Evolutionary conservation across 2,888 invertebrate species (phyloP), one percentile per base, ranked within the genome.

Genomic region (Ormyrus thymus): DNA sequence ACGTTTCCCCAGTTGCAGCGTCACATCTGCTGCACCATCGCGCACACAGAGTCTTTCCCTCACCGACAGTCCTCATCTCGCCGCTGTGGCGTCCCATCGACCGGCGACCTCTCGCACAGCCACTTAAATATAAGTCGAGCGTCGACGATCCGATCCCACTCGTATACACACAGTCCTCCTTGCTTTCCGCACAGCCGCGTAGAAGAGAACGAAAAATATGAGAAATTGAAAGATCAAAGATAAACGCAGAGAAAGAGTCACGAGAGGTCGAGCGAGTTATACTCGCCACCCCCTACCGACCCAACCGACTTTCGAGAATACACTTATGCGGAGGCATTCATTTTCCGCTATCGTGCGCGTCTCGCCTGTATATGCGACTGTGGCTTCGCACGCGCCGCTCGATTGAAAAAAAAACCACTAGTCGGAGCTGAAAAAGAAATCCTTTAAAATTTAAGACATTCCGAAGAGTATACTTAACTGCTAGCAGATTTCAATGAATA

Each of bases 171-270:
- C 51, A 58, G 13, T 53, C 48, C 9, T 46, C 7, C 62, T 58
- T 56, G 68, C 72, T 61, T 74, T 74, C 70, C 55, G 68, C 64
- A 64, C 50, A 69, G 13, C 13, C 70, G 62, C 70, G 71, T 45
- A 71, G 51, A 71, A 64, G 55, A 66, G 69, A 69, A 76, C 74
- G 78, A 82, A 84, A 86, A 85, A 84, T 85, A 86, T 85, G 86
- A 86, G 85, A 85, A 86, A 88, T 89, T 87, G 87, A 87, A 88
- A 88, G 88, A 87, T 88, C 85, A 81, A 72, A 85, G 87, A 87
- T 87, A 88, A 82, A 71, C 65, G 59, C 13, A 73, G 48, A 55
- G 56, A 55, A 56, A 15, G 53, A 86, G 86, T 86, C 87, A 85
- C 87, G 87, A 86, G 86, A 88, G 85, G 83, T 84, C 85, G 86